These are phyloP conservation scores for Dromococcyx pavoninus DNA, from an alignment of 2,797 vertebrate species.

Conservation along the genomic window DNA sequence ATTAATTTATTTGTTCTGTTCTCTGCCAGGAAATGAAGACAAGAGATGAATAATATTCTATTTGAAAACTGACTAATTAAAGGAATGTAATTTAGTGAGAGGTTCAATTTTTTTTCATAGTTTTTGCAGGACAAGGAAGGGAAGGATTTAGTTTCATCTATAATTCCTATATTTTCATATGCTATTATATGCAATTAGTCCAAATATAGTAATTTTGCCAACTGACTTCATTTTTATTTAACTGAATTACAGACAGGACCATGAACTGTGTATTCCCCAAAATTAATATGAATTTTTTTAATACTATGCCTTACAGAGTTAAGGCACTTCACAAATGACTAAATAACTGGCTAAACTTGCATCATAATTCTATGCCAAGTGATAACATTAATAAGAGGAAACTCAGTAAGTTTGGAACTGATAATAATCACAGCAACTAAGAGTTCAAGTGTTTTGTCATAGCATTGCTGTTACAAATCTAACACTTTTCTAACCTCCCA, in stretches of 20 bases:
- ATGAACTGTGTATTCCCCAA: background rate
- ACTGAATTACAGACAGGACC: background rate
- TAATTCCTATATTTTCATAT: background rate
- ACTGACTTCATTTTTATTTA: background rate
- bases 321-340: slow-evolving; percentile 26
- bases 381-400: slow-evolving; percentile 54
- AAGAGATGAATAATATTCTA: slow-evolving; percentile 17
- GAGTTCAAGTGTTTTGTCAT: slow-evolving; percentile 14
- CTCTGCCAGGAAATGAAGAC: slow-evolving; percentile 46
- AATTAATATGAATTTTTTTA: background rate
- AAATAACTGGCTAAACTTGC: slow-evolving; percentile 13
- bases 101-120: background rate
- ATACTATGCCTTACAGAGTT: slow-evolving; percentile 16
- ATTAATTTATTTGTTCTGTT: slow-evolving; percentile 48
- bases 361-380: slow-evolving; percentile 23
- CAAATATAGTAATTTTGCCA: background rate
- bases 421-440: slow-evolving; percentile 25
- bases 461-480: background rate
- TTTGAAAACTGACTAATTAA: slow-evolving; percentile 40
- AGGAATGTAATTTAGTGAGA: background rate
- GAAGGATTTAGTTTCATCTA: background rate
- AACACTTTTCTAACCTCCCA: background rate
- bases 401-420: background rate
- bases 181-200: background rate
- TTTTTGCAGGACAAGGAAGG: background rate